A percentile compares a stretch with the other conserved stretches of the same genome.
Conservation (phyloP, 1,140 invertebrate species). For the Cydia pomonella region DNA sequence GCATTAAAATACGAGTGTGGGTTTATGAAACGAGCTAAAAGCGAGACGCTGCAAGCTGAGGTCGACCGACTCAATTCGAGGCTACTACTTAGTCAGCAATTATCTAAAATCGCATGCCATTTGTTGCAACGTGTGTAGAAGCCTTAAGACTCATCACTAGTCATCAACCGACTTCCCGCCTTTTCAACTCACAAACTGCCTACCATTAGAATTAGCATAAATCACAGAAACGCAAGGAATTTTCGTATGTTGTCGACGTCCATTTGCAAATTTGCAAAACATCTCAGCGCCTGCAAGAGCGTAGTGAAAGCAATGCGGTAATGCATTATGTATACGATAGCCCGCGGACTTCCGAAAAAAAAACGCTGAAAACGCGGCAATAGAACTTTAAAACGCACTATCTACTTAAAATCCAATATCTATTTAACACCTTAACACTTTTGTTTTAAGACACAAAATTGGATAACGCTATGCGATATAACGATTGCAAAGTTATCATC, state of each 20-base stretch:
- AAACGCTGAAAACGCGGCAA: conserved; percentile 26
- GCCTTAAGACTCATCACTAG: too few relatives aligned
- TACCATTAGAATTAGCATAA: conserved; percentile 2
- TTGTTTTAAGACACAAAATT: not conserved
- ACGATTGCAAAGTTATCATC: not conserved
- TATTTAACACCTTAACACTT: not conserved
- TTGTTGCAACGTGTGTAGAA: too few relatives aligned
- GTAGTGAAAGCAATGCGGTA: conserved; percentile 48
- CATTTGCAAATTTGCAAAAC: conserved; percentile 25
- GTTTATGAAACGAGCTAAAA: too few relatives aligned
- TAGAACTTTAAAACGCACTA: not conserved
- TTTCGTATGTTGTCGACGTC: not conserved
- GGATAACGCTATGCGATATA: not conserved
- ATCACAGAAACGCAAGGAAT: conserved; percentile 7
- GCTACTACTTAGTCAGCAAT: too few relatives aligned
- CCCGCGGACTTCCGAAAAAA: conserved; percentile 46
- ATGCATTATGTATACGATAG: conserved; percentile 43
- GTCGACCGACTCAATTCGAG: too few relatives aligned
- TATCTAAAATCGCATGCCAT: too few relatives aligned
- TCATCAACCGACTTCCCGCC: not conserved
- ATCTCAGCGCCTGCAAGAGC: conserved; percentile 8
- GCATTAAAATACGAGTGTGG: not conserved
- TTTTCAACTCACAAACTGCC: not conserved
- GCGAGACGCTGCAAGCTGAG: too few relatives aligned
- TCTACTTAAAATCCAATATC: not conserved